phyloP scores from a whole-genome alignment of 1,140 invertebrate genomes.

The Prorops nasuta region DNA sequence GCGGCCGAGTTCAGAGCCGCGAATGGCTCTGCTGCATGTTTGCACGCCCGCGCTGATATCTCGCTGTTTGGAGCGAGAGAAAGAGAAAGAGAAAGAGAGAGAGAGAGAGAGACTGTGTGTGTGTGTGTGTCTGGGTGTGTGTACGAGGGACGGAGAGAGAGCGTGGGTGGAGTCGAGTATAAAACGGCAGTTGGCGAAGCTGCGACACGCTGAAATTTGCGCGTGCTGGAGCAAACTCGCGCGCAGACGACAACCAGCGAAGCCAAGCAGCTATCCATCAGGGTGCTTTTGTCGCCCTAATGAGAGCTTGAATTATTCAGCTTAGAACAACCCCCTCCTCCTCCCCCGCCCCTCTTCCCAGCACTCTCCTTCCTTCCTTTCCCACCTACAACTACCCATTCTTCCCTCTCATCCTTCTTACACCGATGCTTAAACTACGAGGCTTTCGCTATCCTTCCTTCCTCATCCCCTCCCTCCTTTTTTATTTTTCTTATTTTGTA shows the following conservation, averaged over 20 bases:
- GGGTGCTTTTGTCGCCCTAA: constrained; percentile 60
- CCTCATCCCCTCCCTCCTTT: too few relatives aligned
- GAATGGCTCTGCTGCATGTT: background rate
- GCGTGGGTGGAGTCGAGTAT: background rate
- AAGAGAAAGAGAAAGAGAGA: background rate
- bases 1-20: constrained; percentile 1
- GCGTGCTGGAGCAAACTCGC: constrained; percentile 16
- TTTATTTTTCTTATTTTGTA: too few relatives aligned
- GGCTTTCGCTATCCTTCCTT: too few relatives aligned
- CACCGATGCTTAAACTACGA: too few relatives aligned
- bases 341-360: constrained; percentile 17
- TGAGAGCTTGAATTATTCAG: constrained; percentile 60
- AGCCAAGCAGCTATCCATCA: constrained; percentile 56
- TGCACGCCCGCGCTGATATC: background rate
- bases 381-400: too few relatives aligned
- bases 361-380: too few relatives aligned
- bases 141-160: background rate
- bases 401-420: background rate
- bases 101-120: background rate
- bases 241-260: constrained; percentile 38
- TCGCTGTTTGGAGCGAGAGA: constrained; percentile 3
- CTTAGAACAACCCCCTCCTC: constrained; percentile 35
- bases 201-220: constrained; percentile 7
- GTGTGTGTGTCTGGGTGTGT: too few relatives aligned
- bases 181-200: background rate